phyloP scores from a whole-genome alignment of 2,888 invertebrate species.

The Oxystoma pomonae region DNA sequence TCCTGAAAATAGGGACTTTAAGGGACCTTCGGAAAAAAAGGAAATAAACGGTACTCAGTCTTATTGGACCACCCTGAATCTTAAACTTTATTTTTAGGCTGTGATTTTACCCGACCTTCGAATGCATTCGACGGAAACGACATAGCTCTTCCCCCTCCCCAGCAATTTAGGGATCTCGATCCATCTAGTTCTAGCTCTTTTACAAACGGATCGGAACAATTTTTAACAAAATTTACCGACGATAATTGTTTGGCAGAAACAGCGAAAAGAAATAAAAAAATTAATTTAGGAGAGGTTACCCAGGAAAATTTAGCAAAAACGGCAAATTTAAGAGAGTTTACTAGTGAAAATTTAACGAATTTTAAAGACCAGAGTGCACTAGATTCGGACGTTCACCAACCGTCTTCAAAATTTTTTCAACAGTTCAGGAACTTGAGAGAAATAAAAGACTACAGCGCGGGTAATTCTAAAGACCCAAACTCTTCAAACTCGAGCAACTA shows the following conservation, averaged over 20 bases:
- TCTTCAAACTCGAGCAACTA: background rate
- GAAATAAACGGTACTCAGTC: too few species aligned
- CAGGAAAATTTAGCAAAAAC: background rate
- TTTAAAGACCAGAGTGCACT: background rate
- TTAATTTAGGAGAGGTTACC: background rate
- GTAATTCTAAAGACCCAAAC: background rate
- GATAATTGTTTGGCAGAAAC: background rate
- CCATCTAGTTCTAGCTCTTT: constrained; percentile 54
- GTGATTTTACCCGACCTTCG: constrained; percentile 38
- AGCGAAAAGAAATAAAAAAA: background rate
- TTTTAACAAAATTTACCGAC: background rate
- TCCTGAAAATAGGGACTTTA: too few species aligned
- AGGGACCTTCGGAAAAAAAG: too few species aligned
- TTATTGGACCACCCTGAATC: too few species aligned
- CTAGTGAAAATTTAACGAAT: background rate
- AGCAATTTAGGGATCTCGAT: constrained; percentile 75
- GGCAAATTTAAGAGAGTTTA: background rate
- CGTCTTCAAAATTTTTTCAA: background rate
- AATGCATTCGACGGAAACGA: constrained; percentile 29
- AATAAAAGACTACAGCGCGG: background rate
- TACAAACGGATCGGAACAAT: constrained; percentile 34
- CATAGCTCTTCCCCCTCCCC: constrained; percentile 66
- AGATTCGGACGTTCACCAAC: background rate
- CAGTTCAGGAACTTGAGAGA: background rate
- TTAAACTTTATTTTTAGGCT: too few species aligned